Evolutionary conservation across 2,113 vertebrate genomes (phyloP).

Genomic region (Tetrao urogallus): DNA sequence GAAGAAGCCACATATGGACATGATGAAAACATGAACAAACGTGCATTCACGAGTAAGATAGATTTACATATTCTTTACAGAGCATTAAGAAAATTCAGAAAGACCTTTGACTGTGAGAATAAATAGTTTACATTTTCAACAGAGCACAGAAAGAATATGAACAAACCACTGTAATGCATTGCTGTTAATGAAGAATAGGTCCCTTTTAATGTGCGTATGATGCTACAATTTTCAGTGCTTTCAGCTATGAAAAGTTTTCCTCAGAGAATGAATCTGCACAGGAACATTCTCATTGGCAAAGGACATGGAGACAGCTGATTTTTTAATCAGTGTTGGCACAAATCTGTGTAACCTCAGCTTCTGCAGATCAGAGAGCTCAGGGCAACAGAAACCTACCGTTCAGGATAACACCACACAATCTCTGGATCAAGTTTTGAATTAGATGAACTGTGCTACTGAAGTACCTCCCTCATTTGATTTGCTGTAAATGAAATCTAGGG

Average conservation of each 20-base stretch:
- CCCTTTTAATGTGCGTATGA: neutral
- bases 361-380: neutral
- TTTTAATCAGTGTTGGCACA: neutral
- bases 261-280: neutral
- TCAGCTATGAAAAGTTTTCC: neutral
- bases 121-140: neutral
- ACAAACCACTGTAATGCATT: neutral
- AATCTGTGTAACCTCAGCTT: neutral
- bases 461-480: neutral
- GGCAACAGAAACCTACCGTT: neutral
- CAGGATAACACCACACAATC: neutral
- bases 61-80: neutral
- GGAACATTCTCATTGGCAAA: neutral
- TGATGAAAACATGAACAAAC: neutral
- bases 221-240: neutral
- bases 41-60: neutral
- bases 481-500: accelerated
- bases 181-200: neutral
- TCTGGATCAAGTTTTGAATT: neutral
- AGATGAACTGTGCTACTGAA: accelerated
- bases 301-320: neutral
- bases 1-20: neutral
- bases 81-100: neutral
- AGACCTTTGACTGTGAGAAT: neutral
- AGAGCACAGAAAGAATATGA: neutral